These are phyloP conservation scores for Microdon myrmicae DNA, from an alignment of 2,888 invertebrate genomes.

Conservation along the genomic window DNA sequence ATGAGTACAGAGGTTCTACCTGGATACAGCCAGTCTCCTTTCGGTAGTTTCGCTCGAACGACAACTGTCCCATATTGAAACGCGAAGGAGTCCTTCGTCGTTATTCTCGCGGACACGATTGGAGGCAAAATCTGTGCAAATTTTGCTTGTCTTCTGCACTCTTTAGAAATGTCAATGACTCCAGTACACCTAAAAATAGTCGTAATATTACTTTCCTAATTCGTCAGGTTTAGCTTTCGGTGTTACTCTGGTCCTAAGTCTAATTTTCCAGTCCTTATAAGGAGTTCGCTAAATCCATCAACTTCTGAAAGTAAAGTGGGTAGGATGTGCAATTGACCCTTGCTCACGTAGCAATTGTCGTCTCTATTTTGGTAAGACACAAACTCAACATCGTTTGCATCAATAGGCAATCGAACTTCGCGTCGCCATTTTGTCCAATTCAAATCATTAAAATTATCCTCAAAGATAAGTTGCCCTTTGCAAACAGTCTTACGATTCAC, in stretches of 20 bases:
- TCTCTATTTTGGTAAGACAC: conserved; percentile 65
- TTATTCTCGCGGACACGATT: conserved; percentile 73
- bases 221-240: too few species aligned
- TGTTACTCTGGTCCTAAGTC: conserved; percentile 63
- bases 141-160: conserved; percentile 56
- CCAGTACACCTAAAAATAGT: conserved; percentile 69
- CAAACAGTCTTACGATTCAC: conserved; percentile 59
- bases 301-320: conserved; percentile 61
- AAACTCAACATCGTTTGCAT: conserved; percentile 68
- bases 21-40: conserved; percentile 83
- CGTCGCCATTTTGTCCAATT: conserved; percentile 69
- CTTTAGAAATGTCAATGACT: conserved; percentile 64
- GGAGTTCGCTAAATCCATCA: conserved; percentile 54
- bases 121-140: conserved; percentile 74
- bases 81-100: conserved; percentile 72
- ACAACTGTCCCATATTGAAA: conserved; percentile 78
- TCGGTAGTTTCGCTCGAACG: conserved; percentile 78
- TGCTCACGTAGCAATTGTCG: conserved; percentile 60
- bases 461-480: conserved; percentile 70
- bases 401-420: conserved; percentile 71
- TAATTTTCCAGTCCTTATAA: conserved; percentile 59
- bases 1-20: too few species aligned
- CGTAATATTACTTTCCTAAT: background rate
- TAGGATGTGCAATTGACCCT: conserved; percentile 62
- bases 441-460: conserved; percentile 72